Base-by-base conservation (phyloP, 2,888 invertebrate genomes). In the Ephialtes manifestator region DNA sequence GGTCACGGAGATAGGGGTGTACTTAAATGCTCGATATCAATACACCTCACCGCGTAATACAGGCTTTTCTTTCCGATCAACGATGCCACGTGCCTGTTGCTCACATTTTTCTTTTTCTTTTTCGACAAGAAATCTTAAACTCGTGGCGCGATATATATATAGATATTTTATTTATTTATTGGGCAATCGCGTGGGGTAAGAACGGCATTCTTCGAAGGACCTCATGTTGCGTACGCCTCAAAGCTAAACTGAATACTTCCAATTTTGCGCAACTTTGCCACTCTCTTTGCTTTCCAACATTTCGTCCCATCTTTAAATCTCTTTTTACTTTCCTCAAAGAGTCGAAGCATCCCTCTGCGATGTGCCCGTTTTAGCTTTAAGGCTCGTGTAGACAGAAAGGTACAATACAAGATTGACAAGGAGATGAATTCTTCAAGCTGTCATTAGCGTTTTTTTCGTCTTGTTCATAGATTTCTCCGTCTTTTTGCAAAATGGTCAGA, bases 231-330 rank as follows among this genome's bases (percentile, higher is more conserved):
- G 65, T 43, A 60, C 43, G 43, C 39, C 35, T 43, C 43, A 28
- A 43, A 65, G 65, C 65, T 39, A 63, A 63, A 31, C 7, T 63
- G 39, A 20, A 39, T 11, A 20, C 65, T 43, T 43, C 18, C 43
- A 39, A 65, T 11, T 58, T 7, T 13, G 4, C 1, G 15, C 28
- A 15, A 15, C 58, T 58, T 24, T 15, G 28, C 11, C 58, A 28
- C 13, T 24, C 24, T 2, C 24, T 28, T 13, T 55, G 10, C 48
- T 15, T 48, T 20, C 53, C 20, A 2, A 53, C n/a, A 8, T 20
- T 53, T 20, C 20, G n/a, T 20, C 53, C 53, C 53, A 8, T 20
- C 53, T 18, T 53, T n/a, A 53, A 53, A 53, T 53, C 53, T 18
- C n/a, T 18, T 18, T 53, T 53, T 20, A 53, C 20, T n/a, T 53